phyloP scores from a whole-genome alignment of 2,888 invertebrate genomes.

The Phalangium opilio region DNA sequence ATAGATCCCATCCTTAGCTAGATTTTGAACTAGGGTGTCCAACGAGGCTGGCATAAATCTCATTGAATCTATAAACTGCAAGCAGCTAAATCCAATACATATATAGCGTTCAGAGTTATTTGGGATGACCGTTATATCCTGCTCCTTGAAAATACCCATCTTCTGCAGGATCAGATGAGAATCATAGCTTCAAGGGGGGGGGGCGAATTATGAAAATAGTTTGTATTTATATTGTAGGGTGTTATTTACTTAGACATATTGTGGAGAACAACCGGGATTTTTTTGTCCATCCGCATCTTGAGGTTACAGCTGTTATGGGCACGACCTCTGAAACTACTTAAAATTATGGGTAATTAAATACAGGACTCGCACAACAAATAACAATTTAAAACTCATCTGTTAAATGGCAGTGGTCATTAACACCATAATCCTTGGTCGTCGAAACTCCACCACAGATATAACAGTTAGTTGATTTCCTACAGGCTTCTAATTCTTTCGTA shows the following conservation, averaged over 20 bases:
- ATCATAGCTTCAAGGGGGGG: slow-evolving; percentile 1
- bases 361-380: neutral
- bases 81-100: neutral
- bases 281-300: neutral
- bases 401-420: neutral
- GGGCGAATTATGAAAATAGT: too few relatives aligned
- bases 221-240: too few relatives aligned
- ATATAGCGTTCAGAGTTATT: too few relatives aligned
- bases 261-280: slow-evolving; percentile 4
- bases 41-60: slow-evolving; percentile 2
- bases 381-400: neutral
- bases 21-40: neutral
- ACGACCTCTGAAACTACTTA: too few relatives aligned
- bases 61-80: slow-evolving; percentile 3
- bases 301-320: neutral
- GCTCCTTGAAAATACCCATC: neutral
- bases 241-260: neutral
- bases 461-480: neutral
- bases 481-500: neutral
- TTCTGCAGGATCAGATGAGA: neutral
- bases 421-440: neutral
- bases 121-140: neutral
- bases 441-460: neutral
- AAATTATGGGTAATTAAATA: neutral
- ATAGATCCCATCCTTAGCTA: neutral